Base-by-base conservation (phyloP, 2,113 vertebrate genomes). In the Actenoides hombroni region DNA sequence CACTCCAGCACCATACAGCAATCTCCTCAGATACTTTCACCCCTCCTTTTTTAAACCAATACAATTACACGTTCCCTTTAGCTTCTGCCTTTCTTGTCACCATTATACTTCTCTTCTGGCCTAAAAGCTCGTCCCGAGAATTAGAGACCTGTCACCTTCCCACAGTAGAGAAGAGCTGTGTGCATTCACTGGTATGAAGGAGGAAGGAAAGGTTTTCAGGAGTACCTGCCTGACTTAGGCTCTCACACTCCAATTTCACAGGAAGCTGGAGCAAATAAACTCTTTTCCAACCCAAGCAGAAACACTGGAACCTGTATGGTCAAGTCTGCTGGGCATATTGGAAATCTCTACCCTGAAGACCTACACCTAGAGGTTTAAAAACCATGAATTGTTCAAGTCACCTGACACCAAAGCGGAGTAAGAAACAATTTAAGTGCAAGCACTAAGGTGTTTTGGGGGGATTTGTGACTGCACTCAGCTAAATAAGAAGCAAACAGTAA, bases 331-430 rank as follows among this genome's bases (percentile, higher is more conserved):
- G 44, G 42, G 46, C 39, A 29, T 1, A 17, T 1, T 21, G 42
- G 70, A 76, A 83, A 49, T 12, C 57, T 57, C 18, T 25, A 48
- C 23, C 29, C 20, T 40, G 10, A 42, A 44, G 63, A 18, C 3
- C 67, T 20, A 21, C 1, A 1, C 15, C 13, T 21, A 26, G n/a
- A 69, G 35, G 16, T 71, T 61, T 61, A 51, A 67, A 56, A 28
- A 29, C 3, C 18, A 6, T 0, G 5, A 49, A 40, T 1, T 16
- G 21, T 2, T 64, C 2, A 23, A 70, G 16, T 16, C 35, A 37
- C 37, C 67, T 9, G 19, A 25, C n/a, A 29, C 16, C 6, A 42
- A 14, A 31, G 19, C 2, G 0, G 8, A 20, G 9, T 1, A 33
- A 77, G 71, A 24, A 1, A 11, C 1, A 5, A 3, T 13, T 65